Evolutionary conservation across 2,797 vertebrate genomes (phyloP).

Genomic region (Telmatherina bonti): DNA sequence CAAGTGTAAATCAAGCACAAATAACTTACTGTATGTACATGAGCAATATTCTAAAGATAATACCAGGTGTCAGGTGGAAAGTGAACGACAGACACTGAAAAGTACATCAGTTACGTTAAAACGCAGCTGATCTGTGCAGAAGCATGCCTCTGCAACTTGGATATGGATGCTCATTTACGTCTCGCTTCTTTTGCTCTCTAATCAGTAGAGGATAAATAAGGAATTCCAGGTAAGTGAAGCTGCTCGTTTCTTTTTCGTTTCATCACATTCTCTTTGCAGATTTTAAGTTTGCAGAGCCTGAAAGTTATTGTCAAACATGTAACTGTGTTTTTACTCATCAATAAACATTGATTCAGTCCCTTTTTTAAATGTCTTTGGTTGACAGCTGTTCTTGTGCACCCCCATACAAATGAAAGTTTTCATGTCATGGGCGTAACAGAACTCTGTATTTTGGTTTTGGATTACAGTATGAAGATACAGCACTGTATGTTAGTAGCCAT

Average conservation of each 20-base stretch:
- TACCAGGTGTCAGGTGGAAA: constrained; percentile 41
- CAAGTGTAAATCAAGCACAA: not conserved
- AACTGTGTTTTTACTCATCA: not conserved
- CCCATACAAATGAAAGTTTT: not conserved
- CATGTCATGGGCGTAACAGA: not conserved
- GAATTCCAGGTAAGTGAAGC: constrained; percentile 67
- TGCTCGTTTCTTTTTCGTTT: constrained; percentile 25
- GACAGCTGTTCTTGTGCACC: not conserved
- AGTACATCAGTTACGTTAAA: constrained; percentile 59
- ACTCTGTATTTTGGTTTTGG: not conserved
- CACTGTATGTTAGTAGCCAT: not conserved
- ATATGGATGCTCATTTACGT: not conserved
- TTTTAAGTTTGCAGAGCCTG: constrained; percentile 11
- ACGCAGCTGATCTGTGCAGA: not conserved
- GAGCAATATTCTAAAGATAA: not conserved
- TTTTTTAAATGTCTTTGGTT: not conserved
- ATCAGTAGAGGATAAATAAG: constrained; percentile 49
- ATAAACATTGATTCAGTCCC: not conserved
- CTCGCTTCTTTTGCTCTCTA: constrained; percentile 30
- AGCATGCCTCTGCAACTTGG: not conserved
- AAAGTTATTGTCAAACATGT: not conserved
- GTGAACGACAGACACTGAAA: constrained; percentile 52
- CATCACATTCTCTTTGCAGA: constrained; percentile 26
- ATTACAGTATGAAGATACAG: not conserved
- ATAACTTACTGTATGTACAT: not conserved